Evolutionary conservation across 2,113 vertebrate genomes (phyloP), one percentile per base, ranked within the genome.

Genomic region (Clarias magur): DNA sequence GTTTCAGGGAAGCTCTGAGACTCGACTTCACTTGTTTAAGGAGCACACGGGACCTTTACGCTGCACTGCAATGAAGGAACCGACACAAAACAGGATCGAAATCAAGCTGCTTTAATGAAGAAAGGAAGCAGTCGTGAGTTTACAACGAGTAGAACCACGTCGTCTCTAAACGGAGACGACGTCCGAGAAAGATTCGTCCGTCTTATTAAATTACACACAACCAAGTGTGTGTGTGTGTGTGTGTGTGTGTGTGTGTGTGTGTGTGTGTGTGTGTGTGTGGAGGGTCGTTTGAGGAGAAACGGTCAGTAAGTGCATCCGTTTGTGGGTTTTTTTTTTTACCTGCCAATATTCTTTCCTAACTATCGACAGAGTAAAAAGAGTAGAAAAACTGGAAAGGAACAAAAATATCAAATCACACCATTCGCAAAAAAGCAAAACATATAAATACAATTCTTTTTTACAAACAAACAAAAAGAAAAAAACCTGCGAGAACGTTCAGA

Each of bases 401-500:
- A 62, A 76, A 63, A 73, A 68, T n/a, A 79, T 80, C 1, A 63
- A 63, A 63, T 23, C 6, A 23, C 7, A 27, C 65, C 1, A 75
- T 75, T 48, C 17, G 53, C 27, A 85, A 34, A 48, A 48, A 70
- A 75, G 56, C 76, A 30, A 85, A 85, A 86, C 80, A 84, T 82
- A 87, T 88, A 90, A 88, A 90, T 88, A 90, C 84, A 82, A 30
- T 9, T 85, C 84, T 86, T 84, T 19, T 38, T 38, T 34, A 89
- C 82, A 88, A 86, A 88, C 72, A 72, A 82, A 82, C 17, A 82
- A 73, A 72, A 6, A 38, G 34, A 17, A 4, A 48, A 34, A 88
- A 82, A 67, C 60, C 4, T 48, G 62, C 3, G 17, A 27, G 15
- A 81, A 63, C 16, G 9, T 42, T 54, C 70, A 67, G 30, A 16